phyloP scores from a whole-genome alignment of 2,113 vertebrate species.

The zebrafish (Danio rerio) region DNA sequence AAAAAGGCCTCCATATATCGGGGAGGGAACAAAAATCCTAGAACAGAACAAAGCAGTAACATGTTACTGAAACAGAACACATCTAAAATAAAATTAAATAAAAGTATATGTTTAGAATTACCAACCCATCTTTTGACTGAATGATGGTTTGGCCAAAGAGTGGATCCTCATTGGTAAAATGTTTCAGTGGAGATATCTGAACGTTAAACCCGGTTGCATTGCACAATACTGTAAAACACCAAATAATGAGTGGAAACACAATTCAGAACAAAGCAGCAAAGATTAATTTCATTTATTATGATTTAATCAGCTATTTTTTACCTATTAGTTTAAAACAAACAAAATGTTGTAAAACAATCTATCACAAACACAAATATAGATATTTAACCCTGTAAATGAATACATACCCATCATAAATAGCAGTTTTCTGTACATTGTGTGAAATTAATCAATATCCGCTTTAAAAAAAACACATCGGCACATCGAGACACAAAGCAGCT shows the following conservation, averaged over 20 bases:
- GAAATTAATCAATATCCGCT: background rate
- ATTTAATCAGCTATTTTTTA: too few relatives aligned
- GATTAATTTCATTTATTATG: too few relatives aligned
- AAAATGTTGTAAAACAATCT: background rate
- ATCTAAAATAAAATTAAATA: background rate
- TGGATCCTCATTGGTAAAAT: conserved; percentile 37
- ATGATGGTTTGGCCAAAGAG: conserved; percentile 63
- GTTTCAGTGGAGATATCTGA: conserved; percentile 31
- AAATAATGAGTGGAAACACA: background rate
- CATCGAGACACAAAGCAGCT: background rate
- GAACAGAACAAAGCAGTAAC: background rate
- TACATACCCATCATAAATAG: conserved; percentile 19
- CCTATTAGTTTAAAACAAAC: background rate
- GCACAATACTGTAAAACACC: conserved; percentile 50
- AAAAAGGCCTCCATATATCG: conserved; percentile 43
- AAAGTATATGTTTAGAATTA: background rate
- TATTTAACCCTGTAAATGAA: background rate
- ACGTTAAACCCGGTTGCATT: conserved; percentile 59
- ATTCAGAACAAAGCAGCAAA: background rate
- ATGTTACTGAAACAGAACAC: background rate
- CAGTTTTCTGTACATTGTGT: conserved; percentile 20
- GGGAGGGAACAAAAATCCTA: conserved; percentile 60
- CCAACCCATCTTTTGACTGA: conserved; percentile 59
- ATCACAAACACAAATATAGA: background rate
- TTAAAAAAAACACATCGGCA: background rate